Evolutionary conservation across 2,888 invertebrate species (phyloP).

Genomic region (Xiphydria camelus): DNA sequence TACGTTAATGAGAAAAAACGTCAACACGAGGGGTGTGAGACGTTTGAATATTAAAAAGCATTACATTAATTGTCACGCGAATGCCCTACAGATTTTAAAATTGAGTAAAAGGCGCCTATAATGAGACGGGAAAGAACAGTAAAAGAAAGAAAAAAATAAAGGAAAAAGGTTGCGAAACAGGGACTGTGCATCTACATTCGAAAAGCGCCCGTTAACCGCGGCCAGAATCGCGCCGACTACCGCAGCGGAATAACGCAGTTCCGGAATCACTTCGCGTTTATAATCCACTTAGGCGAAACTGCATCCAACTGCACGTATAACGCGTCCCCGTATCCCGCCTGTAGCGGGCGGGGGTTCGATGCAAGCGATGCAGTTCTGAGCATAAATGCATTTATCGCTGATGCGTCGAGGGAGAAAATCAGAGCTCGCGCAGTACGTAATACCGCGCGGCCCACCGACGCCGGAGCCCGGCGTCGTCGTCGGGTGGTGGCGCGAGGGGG

Average conservation of each 20-base stretch:
- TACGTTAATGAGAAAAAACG: slow-evolving; percentile 5
- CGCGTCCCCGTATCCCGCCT: slow-evolving; percentile 17
- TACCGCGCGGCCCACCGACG: slow-evolving; percentile 5
- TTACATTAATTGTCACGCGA: too few relatives aligned
- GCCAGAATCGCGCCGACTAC: slow-evolving; percentile 48
- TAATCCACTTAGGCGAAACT: slow-evolving; percentile 51
- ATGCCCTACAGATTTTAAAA: too few relatives aligned
- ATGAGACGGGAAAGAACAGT: slow-evolving; percentile 10
- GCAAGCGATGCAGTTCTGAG: slow-evolving; percentile 31
- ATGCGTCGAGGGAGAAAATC: slow-evolving; percentile 34
- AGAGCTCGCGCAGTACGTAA: slow-evolving; percentile 4
- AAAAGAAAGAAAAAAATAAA: slow-evolving; percentile 7
- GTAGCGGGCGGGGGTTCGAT: slow-evolving; percentile 17
- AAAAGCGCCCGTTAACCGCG: slow-evolving; percentile 41
- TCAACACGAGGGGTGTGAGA: background rate
- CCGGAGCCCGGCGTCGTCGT: slow-evolving; percentile 19
- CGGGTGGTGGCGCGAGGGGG: slow-evolving; percentile 21
- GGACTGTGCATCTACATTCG: background rate
- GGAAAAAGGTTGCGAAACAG: slow-evolving; percentile 3
- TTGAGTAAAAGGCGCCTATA: too few relatives aligned
- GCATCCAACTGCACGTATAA: slow-evolving; percentile 37
- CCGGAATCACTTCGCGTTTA: slow-evolving; percentile 40
- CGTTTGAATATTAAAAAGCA: too few relatives aligned
- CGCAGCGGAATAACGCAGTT: slow-evolving; percentile 53
- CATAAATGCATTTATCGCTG: slow-evolving; percentile 41